Percentiles rank a stretch among this genome's conserved stretches.
These are phyloP conservation scores for Hypercompe scribonia DNA, from an alignment of 2,888 invertebrate species.

Conservation along the genomic window DNA sequence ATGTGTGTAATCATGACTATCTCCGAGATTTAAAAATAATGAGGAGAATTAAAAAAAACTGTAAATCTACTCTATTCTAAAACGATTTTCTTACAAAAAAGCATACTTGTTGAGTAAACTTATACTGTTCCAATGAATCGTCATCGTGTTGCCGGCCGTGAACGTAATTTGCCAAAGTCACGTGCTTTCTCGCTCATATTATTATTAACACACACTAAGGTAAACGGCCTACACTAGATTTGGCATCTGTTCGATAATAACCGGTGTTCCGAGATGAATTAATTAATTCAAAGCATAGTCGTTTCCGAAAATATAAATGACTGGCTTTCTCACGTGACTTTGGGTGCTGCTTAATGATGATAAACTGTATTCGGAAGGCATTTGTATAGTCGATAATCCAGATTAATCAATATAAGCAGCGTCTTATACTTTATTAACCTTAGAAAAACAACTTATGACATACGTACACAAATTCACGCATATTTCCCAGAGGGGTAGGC, in stretches of 20 bases:
- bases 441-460: no score
- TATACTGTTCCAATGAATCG: constrained; percentile 29
- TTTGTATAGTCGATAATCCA: no score
- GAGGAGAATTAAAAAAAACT: neutral
- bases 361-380: no score
- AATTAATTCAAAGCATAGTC: constrained; percentile 9
- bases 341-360: neutral
- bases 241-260: constrained; percentile 26
- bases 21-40: neutral
- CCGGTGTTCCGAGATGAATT: constrained; percentile 23
- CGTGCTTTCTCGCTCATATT: constrained; percentile 44
- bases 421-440: no score
- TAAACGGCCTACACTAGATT: constrained; percentile 50
- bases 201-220: constrained; percentile 49
- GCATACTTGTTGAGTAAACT: constrained; percentile 28
- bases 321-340: neutral
- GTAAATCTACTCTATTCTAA: no score
- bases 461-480: no score
- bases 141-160: constrained; percentile 41
- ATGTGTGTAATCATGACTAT: no score
- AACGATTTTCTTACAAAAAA: neutral
- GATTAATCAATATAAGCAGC: no score
- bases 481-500: no score
- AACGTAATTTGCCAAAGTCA: constrained; percentile 41
- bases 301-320: neutral